Conservation (phyloP, 2,888 invertebrate genomes). For the Synanthedon formicaeformis region DNA sequence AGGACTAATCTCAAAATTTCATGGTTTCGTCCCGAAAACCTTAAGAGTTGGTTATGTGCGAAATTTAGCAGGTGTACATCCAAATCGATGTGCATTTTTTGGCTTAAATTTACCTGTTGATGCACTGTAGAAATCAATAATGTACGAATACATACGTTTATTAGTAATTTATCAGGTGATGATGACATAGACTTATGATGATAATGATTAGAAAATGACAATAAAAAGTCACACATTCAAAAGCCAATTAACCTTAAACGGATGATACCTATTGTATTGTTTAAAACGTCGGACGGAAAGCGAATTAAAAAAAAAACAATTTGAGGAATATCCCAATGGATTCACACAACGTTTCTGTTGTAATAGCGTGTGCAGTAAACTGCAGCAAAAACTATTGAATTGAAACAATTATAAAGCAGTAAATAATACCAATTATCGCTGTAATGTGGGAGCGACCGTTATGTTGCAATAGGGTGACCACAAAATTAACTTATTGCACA, state of each 20-base stretch:
- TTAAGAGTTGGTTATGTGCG: neutral
- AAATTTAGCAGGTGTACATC: neutral
- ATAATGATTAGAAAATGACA: too few species aligned
- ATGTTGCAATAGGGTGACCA: conserved; percentile 19
- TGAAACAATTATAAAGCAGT: conserved; percentile 34
- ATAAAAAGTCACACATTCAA: neutral
- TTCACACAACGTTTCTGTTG: neutral
- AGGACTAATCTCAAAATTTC: conserved; percentile 40
- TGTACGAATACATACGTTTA: too few species aligned
- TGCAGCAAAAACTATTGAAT: conserved; percentile 27
- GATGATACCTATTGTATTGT: too few species aligned
- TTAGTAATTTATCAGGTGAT: too few species aligned
- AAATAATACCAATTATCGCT: conserved; percentile 37
- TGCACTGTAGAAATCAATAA: too few species aligned
- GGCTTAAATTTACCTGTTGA: neutral
- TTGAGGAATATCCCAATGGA: too few species aligned
- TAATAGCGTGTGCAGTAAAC: neutral
- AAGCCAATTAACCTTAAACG: too few species aligned
- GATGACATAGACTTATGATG: too few species aligned
- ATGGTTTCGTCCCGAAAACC: conserved; percentile 39
- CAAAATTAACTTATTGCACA: neutral
- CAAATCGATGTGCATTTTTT: neutral
- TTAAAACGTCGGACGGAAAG: too few species aligned
- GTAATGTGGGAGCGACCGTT: conserved; percentile 35
- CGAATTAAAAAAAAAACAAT: too few species aligned